Percentiles rank a stretch among this genome's conserved stretches.
Conservation (phyloP, 2,113 vertebrate species). For the Propithecus coquereli region DNA sequence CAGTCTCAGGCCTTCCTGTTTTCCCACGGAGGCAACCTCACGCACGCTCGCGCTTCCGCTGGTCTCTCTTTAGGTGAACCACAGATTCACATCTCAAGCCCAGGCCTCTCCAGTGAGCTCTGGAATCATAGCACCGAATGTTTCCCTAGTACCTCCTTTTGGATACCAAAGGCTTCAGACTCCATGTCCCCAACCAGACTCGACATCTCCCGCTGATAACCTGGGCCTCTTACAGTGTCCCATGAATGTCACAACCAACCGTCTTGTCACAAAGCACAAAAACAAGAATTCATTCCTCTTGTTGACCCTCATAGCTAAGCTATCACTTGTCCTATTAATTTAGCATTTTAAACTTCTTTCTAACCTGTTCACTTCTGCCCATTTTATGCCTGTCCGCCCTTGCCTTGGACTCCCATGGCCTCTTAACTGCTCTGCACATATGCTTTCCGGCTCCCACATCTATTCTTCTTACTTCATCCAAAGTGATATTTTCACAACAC, state of each 20-base stretch:
- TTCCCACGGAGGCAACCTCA: background rate
- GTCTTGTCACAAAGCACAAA: background rate
- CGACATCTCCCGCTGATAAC: fast-evolving
- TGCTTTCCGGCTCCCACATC: no score
- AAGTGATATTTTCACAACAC: background rate
- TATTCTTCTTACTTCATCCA: background rate
- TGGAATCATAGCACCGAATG: background rate
- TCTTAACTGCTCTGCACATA: background rate
- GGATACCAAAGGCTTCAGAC: background rate
- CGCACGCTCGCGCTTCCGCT: background rate
- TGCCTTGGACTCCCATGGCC: background rate
- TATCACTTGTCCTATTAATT: background rate
- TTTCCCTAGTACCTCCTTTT: background rate
- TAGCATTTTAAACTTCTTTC: background rate
- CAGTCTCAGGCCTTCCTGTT: background rate
- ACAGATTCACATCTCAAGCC: background rate
- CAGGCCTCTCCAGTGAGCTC: background rate
- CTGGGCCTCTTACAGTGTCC: background rate
- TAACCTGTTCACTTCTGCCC: background rate
- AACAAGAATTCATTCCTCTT: background rate
- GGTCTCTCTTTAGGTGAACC: background rate
- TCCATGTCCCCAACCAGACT: background rate
- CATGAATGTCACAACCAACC: background rate
- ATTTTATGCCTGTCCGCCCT: no score
- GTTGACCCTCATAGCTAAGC: background rate